Conservation (phyloP, 2,888 invertebrate genomes). For the Alsophila aescularia region DNA sequence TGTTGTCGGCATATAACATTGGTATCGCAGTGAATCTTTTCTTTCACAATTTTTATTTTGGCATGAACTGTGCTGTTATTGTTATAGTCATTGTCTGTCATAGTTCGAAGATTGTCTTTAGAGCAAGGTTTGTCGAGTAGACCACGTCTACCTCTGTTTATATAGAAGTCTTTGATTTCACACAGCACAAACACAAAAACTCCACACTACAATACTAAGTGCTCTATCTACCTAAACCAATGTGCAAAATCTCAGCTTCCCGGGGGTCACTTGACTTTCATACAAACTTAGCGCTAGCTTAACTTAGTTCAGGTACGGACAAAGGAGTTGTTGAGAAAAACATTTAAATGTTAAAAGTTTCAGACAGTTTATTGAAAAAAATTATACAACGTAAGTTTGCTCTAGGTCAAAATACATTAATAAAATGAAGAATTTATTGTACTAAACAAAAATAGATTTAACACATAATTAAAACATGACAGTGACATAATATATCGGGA, state of each 20-base stretch:
- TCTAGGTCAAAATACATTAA: constrained; percentile 9
- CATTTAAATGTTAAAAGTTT: constrained; percentile 41
- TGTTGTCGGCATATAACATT: too few relatives aligned
- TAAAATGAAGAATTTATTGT: not conserved
- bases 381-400: constrained; percentile 15
- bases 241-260: constrained; percentile 70
- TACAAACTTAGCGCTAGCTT: constrained; percentile 21
- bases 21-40: too few relatives aligned
- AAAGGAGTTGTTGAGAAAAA: constrained; percentile 43
- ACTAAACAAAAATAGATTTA: not conserved
- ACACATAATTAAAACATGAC: not conserved
- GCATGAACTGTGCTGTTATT: too few relatives aligned
- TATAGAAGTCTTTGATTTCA: too few relatives aligned
- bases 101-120: too few relatives aligned
- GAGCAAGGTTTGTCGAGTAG: too few relatives aligned
- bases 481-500: not conserved
- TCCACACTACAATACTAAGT: constrained; percentile 40
- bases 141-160: too few relatives aligned
- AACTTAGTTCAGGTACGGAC: constrained; percentile 31
- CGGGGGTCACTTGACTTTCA: constrained; percentile 41
- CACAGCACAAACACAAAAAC: constrained; percentile 46
- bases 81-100: too few relatives aligned
- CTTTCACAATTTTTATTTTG: too few relatives aligned
- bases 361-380: constrained; percentile 58
- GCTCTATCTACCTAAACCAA: constrained; percentile 34